Base-by-base conservation (phyloP, 2,113 vertebrate species). In the Myrmecobius fasciatus region DNA sequence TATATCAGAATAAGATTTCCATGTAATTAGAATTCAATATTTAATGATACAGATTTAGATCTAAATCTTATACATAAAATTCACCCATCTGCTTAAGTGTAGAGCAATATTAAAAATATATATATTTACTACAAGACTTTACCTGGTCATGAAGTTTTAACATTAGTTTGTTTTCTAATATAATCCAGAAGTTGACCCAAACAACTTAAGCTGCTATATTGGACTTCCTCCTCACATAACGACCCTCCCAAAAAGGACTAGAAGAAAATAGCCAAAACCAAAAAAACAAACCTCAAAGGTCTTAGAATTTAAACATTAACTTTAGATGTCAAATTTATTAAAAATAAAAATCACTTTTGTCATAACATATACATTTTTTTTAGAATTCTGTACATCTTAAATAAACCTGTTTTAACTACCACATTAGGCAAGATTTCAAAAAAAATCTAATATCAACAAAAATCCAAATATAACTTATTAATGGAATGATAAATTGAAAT, bases 131-230 rank as follows among this genome's bases (percentile, higher is more conserved):
- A 90, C 36, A 60, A 56, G 31, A 96, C 96, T 98, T 97, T 98
- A 99, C 99, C 92, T 99, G 98, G 92, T 93, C 92, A 97, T 46
- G 97, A 93, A 28, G 93, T 96, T 90, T 98, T 98, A 91, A 90
- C 28, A 94, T 94, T 96, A 25, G 97, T 98, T 97, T 99, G 99
- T 97, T 99, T 99, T 98, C 98, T 99, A 89, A 99, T 52, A 96
- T 97, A 99, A 95, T 98, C 99, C 97, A 99, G 98, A 96, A 99
- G 98, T 97, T 99, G 99, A 96, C 99, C 99, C 98, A 99, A 95
- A 89, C 98, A 98, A n/a, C 98, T 98, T 1, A 99, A 99, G 97
- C 96, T 98, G 83, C 98, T 99, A 96, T 99, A 99, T 2, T 98
- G 98, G 92, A 99, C 98, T 91, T 99, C 99, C 10, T 99, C 98